These are phyloP conservation scores for Nasonovia ribisnigri DNA, from an alignment of 2,888 invertebrate genomes.

Conservation along the genomic window DNA sequence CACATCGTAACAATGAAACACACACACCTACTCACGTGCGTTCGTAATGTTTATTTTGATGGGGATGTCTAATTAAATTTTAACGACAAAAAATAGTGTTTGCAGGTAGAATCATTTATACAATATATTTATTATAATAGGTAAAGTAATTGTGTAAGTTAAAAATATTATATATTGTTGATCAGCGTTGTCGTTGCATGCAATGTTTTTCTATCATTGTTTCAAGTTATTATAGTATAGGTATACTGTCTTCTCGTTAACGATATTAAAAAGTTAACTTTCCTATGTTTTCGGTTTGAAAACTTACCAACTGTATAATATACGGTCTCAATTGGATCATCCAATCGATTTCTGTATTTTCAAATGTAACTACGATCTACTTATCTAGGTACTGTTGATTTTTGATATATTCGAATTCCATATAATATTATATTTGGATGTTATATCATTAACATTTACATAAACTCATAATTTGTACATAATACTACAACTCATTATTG, in stretches of 20 bases:
- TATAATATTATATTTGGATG: not conserved
- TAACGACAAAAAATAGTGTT: not conserved
- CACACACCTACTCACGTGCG: not conserved
- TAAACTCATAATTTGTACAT: not conserved
- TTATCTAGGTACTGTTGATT: not conserved
- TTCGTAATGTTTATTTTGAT: not conserved
- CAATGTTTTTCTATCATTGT: not conserved
- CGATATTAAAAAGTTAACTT: not conserved
- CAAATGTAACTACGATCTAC: not conserved
- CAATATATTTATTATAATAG: not conserved
- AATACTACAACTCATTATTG: not conserved
- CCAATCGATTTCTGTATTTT: not conserved
- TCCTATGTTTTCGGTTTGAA: not conserved
- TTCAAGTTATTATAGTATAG: not conserved
- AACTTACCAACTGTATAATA: not conserved
- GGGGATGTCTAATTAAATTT: constrained; percentile 14
- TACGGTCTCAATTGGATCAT: not conserved
- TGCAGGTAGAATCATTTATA: not conserved
- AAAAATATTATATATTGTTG: not conserved
- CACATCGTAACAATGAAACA: not conserved
- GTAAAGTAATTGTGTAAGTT: not conserved
- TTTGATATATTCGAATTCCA: not conserved
- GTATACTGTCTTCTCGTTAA: not conserved
- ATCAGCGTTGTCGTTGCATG: not conserved
- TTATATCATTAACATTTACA: not conserved